A percentile compares a stretch with the other conserved stretches of the same genome.
Evolutionary conservation across 2,888 invertebrate genomes (phyloP).

Genomic region (Sthenelais limicola): DNA sequence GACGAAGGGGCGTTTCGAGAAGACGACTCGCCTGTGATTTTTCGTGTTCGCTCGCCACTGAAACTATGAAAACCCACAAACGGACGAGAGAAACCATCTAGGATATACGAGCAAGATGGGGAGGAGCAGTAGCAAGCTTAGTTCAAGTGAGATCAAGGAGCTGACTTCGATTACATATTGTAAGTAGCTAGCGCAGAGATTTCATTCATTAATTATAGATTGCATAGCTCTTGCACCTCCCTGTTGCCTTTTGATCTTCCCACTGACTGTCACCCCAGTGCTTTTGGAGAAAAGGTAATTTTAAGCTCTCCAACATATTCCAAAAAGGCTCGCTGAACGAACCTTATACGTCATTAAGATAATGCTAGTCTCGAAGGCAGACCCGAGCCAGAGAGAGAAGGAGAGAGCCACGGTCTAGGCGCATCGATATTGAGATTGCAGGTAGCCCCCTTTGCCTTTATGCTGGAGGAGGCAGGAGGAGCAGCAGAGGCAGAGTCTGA

Average conservation of each 20-base stretch:
- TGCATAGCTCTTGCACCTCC: neutral
- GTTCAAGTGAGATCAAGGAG: conserved; percentile 50
- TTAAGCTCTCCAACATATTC: too few species aligned
- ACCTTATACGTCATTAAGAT: neutral
- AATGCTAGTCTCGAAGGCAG: neutral
- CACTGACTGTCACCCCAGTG: neutral
- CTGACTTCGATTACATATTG: conserved; percentile 51
- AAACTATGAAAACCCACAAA: conserved; percentile 37
- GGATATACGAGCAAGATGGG: conserved; percentile 46
- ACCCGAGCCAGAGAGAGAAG: neutral
- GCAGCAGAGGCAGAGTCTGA: too few species aligned
- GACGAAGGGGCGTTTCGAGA: conserved; percentile 35
- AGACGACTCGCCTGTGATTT: conserved; percentile 32
- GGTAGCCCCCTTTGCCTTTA: too few species aligned
- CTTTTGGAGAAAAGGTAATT: neutral
- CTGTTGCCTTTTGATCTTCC: neutral
- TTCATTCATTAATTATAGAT: conserved; percentile 39
- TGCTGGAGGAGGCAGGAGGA: too few species aligned
- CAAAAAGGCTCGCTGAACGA: too few species aligned
- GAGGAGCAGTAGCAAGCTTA: conserved; percentile 48
- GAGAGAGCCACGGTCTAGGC: neutral
- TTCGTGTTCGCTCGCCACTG: conserved; percentile 23
- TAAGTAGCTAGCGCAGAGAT: conserved; percentile 42
- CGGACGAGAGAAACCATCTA: conserved; percentile 15
- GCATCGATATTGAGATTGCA: neutral